Evolutionary conservation across 2,113 vertebrate genomes (phyloP).

Genomic region (Probosciger aterrimus): DNA sequence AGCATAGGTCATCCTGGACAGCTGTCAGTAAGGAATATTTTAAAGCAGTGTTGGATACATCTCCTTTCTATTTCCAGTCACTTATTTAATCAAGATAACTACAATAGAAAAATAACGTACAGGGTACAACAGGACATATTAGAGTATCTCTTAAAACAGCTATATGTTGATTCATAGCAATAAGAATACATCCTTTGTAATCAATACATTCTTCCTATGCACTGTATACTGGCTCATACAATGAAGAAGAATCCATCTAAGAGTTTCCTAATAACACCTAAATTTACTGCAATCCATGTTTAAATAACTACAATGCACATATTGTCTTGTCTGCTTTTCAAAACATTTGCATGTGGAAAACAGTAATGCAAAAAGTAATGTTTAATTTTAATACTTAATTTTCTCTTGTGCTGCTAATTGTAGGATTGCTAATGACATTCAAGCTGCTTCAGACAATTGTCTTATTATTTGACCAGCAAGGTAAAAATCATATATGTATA

Average conservation of each 20-base stretch:
- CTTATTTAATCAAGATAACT: not conserved
- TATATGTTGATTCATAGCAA: not conserved
- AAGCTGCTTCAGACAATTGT: not conserved
- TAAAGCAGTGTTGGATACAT: not conserved
- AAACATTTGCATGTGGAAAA: not conserved
- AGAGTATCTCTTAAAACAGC: not conserved
- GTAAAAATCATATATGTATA: not conserved
- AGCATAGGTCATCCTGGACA: not conserved
- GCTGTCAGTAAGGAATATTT: not conserved
- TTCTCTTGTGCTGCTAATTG: not conserved
- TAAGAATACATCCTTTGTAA: not conserved
- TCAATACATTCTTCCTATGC: not conserved
- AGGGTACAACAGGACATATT: not conserved
- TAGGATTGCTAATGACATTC: not conserved
- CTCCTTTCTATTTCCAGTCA: not conserved
- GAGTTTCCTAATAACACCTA: not conserved
- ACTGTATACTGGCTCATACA: not conserved
- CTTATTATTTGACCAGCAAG: not conserved
- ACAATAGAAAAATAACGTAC: not conserved
- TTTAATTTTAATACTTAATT: not conserved
- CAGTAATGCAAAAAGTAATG: not conserved
- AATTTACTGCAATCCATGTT: not conserved
- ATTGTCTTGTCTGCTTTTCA: not conserved
- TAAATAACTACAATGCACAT: not conserved
- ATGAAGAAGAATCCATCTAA: not conserved